Evolutionary conservation across 2,888 invertebrate genomes (phyloP), one percentile per base, ranked within the genome.

Genomic region (Adineta ricciae): DNA sequence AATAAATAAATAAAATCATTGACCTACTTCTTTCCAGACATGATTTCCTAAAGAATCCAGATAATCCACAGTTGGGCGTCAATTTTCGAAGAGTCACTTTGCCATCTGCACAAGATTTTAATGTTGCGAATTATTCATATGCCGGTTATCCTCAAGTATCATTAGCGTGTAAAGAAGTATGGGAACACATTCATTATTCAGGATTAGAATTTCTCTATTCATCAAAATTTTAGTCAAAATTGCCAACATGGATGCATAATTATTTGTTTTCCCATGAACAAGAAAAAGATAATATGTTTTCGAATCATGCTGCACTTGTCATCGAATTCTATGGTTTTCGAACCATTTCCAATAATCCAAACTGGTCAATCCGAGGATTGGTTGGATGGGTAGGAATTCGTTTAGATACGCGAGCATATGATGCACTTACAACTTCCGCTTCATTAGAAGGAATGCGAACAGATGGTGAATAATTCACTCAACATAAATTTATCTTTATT

Each of bases 241-340:
- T 72, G 1, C 85, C 85, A 73, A 82, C 64, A 38, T 85, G 85
- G 85, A 78, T 83, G 32, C 85, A 85, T n/a, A 50, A 41, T 38
- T 85, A 64, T 83, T 56, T 46, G 36, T 85, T 85, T 84, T 54
- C 83, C 32, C 72, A 73, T 36, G 78, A 85, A 24, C 38, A 85
- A 36, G 85, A 85, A 83, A 85, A 85, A 56, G 85, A 85, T 56
- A 32, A 73, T 14, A 85, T 85, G 85, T 85, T 85, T 49, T 83
- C 56, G 11, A 83, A 82, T 72, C 50, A 83, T 38, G 7, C 85
- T 21, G 83, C 83, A 27, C n/a, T 85, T 50, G 32, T 85, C 24
- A 72, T 85, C 24, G 85, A 85, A 78, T 85, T 85, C 38, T 85
- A 83, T 83, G 21, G 72, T 46, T 85, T 85, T 46, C 83, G 46